phyloP scores from a whole-genome alignment of 2,113 vertebrate genomes.

The Labrus mixtus region DNA sequence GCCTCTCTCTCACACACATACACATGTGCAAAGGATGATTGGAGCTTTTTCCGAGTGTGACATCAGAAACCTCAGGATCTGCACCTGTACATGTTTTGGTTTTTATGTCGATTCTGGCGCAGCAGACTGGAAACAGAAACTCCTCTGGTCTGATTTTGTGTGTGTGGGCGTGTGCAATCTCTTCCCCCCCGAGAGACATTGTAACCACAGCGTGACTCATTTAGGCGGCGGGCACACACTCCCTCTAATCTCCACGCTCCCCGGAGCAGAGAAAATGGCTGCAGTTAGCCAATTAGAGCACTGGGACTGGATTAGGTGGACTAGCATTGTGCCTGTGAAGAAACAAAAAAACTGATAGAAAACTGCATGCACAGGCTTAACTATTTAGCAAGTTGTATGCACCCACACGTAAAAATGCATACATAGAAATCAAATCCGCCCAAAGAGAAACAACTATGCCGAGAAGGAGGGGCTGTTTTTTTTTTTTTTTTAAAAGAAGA shows the following conservation, averaged over 20 bases:
- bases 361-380: neutral
- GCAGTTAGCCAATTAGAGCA: conserved; percentile 74
- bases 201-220: conserved; percentile 64
- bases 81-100: neutral
- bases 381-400: neutral
- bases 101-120: neutral
- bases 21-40: conserved; percentile 2
- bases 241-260: conserved; percentile 66
- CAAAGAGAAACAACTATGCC: conserved; percentile 30
- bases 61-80: conserved; percentile 5
- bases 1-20: neutral
- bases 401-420: conserved; percentile 23
- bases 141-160: conserved; percentile 8
- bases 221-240: conserved; percentile 47
- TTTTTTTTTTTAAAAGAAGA: too few species aligned
- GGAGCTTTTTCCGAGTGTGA: conserved; percentile 14
- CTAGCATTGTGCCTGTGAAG: conserved; percentile 38
- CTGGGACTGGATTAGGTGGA: conserved; percentile 69
- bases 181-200: conserved; percentile 40
- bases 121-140: neutral
- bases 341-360: conserved; percentile 33
- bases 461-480: conserved; percentile 42
- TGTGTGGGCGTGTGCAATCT: conserved; percentile 19
- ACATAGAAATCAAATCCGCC: conserved; percentile 14
- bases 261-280: conserved; percentile 67